Evolutionary conservation across 2,888 invertebrate species (phyloP).

Genomic region (Thyatira batis): DNA sequence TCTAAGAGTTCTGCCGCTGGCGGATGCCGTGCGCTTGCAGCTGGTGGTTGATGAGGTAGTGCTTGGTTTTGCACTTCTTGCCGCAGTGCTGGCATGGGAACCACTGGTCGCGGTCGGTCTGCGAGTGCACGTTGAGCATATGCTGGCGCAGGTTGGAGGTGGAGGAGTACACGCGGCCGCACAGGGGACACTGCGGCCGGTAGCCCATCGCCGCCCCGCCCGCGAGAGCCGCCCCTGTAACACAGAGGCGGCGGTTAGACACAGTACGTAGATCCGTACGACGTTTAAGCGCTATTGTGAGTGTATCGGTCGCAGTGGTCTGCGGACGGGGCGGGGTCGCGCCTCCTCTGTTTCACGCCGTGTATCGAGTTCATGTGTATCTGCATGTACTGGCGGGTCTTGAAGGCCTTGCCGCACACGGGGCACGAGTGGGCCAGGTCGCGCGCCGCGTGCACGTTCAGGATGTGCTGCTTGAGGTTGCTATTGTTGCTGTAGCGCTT

Average conservation of each 20-base stretch:
- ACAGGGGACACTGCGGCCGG: slow-evolving; percentile 86
- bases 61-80: slow-evolving; percentile 89
- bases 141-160: slow-evolving; percentile 89
- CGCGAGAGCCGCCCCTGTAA: slow-evolving; percentile 85
- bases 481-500: slow-evolving; percentile 86
- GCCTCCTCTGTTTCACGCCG: slow-evolving; percentile 84
- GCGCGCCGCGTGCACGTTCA: slow-evolving; percentile 85
- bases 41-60: slow-evolving; percentile 89
- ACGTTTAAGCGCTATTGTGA: slow-evolving; percentile 71
- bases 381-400: slow-evolving; percentile 87
- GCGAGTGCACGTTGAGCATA: slow-evolving; percentile 88
- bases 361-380: slow-evolving; percentile 86
- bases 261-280: slow-evolving; percentile 43
- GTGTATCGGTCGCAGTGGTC: slow-evolving; percentile 58
- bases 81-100: slow-evolving; percentile 88
- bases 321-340: slow-evolving; percentile 65
- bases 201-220: slow-evolving; percentile 79
- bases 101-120: slow-evolving; percentile 87
- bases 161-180: slow-evolving; percentile 87
- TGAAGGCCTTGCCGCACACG: slow-evolving; percentile 85
- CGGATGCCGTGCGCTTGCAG: slow-evolving; percentile 89
- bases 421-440: slow-evolving; percentile 83
- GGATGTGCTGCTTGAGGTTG: slow-evolving; percentile 87
- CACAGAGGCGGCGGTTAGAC: slow-evolving; percentile 84
- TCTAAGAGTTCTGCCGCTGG: slow-evolving; percentile 84